These are phyloP conservation scores for Natator depressus DNA, from an alignment of 2,113 vertebrate genomes.

Conservation along the genomic window DNA sequence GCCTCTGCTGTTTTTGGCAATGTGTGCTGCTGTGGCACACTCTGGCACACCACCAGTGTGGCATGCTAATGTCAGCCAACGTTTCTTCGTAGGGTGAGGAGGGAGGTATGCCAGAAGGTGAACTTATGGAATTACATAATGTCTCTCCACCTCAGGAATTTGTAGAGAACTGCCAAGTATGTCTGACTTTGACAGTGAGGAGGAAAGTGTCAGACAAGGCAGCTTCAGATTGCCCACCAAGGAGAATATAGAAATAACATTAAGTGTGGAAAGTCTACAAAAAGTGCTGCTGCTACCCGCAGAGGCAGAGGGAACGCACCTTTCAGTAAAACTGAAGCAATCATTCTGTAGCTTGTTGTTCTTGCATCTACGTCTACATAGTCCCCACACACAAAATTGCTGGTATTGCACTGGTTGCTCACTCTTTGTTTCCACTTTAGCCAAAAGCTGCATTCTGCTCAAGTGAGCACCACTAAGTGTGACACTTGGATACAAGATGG, in stretches of 20 bases:
- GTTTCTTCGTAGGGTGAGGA: neutral
- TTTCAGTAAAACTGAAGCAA: neutral
- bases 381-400: neutral
- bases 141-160: neutral
- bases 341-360: neutral
- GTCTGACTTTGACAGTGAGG: neutral
- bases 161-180: neutral
- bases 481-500: neutral
- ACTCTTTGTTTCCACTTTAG: neutral
- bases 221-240: neutral
- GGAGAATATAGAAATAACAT: neutral
- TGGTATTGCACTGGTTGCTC: neutral
- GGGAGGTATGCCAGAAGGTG: neutral
- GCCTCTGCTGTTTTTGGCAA: neutral
- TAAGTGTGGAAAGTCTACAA: neutral
- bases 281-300: neutral
- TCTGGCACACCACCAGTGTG: neutral
- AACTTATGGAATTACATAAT: neutral
- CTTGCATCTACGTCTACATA: neutral
- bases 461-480: neutral
- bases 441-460: neutral
- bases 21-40: neutral
- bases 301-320: neutral
- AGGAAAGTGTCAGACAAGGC: neutral
- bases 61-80: neutral